phyloP scores from a whole-genome alignment of 2,113 vertebrate genomes.

The Brachyistius frenatus region DNA sequence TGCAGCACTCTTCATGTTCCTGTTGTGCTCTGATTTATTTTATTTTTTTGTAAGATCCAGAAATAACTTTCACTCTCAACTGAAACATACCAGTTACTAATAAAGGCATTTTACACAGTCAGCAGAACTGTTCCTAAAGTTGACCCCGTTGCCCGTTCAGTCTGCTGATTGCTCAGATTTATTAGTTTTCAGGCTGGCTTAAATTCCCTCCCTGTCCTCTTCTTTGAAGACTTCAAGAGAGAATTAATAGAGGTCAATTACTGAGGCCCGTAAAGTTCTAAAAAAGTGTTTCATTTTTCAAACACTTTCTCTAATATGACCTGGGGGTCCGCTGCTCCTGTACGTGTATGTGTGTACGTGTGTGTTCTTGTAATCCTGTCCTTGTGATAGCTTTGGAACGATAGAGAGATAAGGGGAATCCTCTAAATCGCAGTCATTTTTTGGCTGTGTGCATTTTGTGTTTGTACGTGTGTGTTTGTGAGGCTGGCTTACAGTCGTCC shows the following conservation, averaged over 20 bases:
- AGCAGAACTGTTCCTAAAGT: not conserved
- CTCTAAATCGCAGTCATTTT: conserved; percentile 22
- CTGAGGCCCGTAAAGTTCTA: conserved; percentile 4
- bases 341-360: not conserved
- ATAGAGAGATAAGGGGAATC: conserved; percentile 21
- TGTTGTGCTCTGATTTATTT: too few species aligned
- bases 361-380: not conserved
- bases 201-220: not conserved
- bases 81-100: too few species aligned
- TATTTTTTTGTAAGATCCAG: too few species aligned
- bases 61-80: too few species aligned
- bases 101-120: too few species aligned
- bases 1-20: too few species aligned
- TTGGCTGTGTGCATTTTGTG: conserved; percentile 6
- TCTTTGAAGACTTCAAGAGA: conserved; percentile 21
- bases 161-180: conserved; percentile 1
- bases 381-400: conserved; percentile 37
- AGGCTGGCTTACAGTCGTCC: conserved; percentile 33
- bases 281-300: conserved; percentile 17
- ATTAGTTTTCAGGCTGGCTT: not conserved
- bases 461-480: conserved; percentile 3
- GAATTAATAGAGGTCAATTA: conserved; percentile 11
- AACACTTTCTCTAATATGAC: conserved; percentile 13
- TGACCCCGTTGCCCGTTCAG: too few species aligned
- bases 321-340: not conserved